Evolutionary conservation across 1,140 invertebrate genomes (phyloP), one percentile per base, ranked within the genome.

Genomic region (Popillia japonica): DNA sequence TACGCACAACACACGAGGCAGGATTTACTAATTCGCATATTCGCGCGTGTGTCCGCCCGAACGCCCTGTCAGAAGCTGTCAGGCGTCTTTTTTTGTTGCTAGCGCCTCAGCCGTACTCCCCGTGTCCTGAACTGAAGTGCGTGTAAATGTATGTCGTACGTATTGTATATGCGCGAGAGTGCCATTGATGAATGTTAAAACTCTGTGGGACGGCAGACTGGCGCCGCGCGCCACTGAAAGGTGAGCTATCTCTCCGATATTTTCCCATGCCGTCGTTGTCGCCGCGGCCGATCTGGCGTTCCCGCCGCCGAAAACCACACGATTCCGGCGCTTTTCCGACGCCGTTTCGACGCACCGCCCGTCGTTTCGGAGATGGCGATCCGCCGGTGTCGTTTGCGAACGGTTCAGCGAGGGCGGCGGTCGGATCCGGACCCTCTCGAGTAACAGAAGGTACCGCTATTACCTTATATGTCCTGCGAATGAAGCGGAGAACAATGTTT

Each of bases 201-300:
- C 11, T n/a, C 72, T 80, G 75, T 77, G n/a, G 78, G 80, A 82
- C 80, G 81, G 72, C 81, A 81, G 80, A 82, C 80, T 83, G 82
- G 82, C 82, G 82, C 82, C 82, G 75, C 73, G 72, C 9, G 72
- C n/a, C 72, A 11, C 23, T 34, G n/a, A 11, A 6, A 20, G 14
- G 14, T 9, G 14, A n/a, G 8, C 44, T 48, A 9, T 48, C 44
- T 48, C 34, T 40, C 40, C 14, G 9, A 73, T 73, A n/a, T 20
- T 68, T 11, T 68, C 17, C 8, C 17, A n/a, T n/a, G n/a, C n/a
- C n/a, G n/a, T n/a, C n/a, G n/a, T n/a, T n/a, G 41, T 42, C 8
- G 41, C 44, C 4, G 9, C 64, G 64, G 23, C n/a, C 23, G 8
- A 11, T 73, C 23, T n/a, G 72, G n/a, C n/a, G n/a, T n/a, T n/a